Percentiles rank a stretch among this genome's conserved stretches.
phyloP scores from a whole-genome alignment of 2,113 vertebrate genomes.

The Crypturellus undulatus region DNA sequence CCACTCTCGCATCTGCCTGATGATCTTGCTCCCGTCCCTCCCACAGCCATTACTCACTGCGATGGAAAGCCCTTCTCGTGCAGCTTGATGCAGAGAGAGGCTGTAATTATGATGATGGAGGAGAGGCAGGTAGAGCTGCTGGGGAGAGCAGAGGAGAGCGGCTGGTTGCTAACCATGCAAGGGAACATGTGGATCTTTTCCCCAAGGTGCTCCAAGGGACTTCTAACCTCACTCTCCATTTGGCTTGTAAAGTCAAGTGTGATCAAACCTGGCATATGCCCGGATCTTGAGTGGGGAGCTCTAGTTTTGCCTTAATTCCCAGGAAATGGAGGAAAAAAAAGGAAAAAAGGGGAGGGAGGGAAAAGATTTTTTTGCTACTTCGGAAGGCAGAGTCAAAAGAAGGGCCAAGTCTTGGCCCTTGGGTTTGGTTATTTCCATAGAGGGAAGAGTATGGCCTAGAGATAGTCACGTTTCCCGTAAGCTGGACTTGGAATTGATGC shows the following conservation, averaged over 20 bases:
- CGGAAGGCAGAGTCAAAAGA: neutral
- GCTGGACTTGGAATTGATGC: neutral
- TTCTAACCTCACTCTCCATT: neutral
- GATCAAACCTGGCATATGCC: rapidly evolving
- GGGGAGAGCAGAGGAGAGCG: neutral
- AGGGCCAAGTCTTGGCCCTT: neutral
- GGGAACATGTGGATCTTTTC: neutral
- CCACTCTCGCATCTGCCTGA: neutral
- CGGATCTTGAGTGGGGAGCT: rapidly evolving
- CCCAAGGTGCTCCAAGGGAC: neutral
- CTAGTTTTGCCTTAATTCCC: neutral
- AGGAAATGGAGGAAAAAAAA: neutral
- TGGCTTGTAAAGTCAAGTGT: neutral
- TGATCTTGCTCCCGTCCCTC: neutral
- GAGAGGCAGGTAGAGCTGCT: conserved; percentile 3
- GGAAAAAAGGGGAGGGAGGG: neutral
- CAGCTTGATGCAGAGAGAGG: neutral
- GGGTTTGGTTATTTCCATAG: neutral
- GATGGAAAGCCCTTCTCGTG: neutral
- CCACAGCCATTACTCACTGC: neutral
- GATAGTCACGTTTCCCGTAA: neutral
- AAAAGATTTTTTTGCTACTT: neutral
- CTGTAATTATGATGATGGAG: neutral
- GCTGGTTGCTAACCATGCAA: rapidly evolving
- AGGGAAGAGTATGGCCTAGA: neutral